phyloP scores from a whole-genome alignment of 2,797 vertebrate species.

The Poecilia gillii region DNA sequence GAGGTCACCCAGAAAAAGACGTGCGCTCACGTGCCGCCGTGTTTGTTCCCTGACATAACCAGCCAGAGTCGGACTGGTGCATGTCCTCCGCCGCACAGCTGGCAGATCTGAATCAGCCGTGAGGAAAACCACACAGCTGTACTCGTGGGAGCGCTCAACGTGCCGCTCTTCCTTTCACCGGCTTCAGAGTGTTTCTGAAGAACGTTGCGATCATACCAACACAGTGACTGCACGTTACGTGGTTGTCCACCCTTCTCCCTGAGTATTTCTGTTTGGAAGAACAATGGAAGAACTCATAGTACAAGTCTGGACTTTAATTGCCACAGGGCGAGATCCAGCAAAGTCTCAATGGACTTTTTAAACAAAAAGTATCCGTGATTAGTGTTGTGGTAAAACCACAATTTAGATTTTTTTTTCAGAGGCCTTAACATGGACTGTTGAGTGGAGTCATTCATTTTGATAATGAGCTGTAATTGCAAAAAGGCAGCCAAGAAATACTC shows the following conservation, averaged over 20 bases:
- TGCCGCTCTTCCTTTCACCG: slow-evolving; percentile 33
- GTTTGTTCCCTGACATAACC: slow-evolving; percentile 39
- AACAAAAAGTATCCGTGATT: slow-evolving; percentile 45
- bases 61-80: slow-evolving; percentile 17
- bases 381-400: slow-evolving; percentile 41
- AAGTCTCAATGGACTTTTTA: slow-evolving; percentile 19
- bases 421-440: slow-evolving; percentile 22
- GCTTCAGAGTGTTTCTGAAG: slow-evolving; percentile 36
- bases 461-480: slow-evolving; percentile 34
- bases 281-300: slow-evolving; percentile 9
- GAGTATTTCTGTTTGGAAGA: slow-evolving; percentile 3
- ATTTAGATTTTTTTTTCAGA: slow-evolving; percentile 19
- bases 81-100: slow-evolving; percentile 54
- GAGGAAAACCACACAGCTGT: slow-evolving; percentile 33
- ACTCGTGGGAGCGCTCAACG: slow-evolving; percentile 42
- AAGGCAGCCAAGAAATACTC: slow-evolving; percentile 1
- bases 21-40: slow-evolving; percentile 47
- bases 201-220: slow-evolving; percentile 62
- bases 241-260: slow-evolving; percentile 39
- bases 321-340: slow-evolving; percentile 8
- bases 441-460: slow-evolving; percentile 29
- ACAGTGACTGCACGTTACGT: slow-evolving; percentile 34
- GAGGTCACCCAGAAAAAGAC: slow-evolving; percentile 16
- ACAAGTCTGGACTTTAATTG: slow-evolving; percentile 25
- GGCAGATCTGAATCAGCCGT: slow-evolving; percentile 45